Base-by-base conservation (phyloP, 2,888 invertebrate species). In the Hydropsyche betteni region DNA sequence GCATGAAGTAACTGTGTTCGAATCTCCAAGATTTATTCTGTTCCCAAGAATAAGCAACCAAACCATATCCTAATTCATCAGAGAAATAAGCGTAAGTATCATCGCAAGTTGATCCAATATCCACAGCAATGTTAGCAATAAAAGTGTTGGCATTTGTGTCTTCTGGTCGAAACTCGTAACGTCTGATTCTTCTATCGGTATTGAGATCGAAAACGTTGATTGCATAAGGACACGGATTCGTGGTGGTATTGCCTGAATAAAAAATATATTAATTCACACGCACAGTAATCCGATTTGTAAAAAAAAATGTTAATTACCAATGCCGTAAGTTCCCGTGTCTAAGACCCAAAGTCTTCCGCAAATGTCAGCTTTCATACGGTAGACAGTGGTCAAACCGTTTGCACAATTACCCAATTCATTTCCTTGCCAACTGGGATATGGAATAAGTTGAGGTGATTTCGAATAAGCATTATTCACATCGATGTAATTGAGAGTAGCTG, bases 111-210 rank as follows among this genome's bases (percentile, higher is more conserved):
- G 88, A 87, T 44, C 93, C 93, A 79, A 93, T 87, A 81, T 95
- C 95, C 2, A 94, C 89, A n/a, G 92, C 93, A 75, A 94, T 93
- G 82, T 94, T 95, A n/a, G 94, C 94, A 78, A 95, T 94, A 83
- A 94, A 94, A 0, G 94, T 94, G 58, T 92, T 89, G 73, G 90
- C 84, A 79, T 93, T 92, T 24, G 91, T 93, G 81, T 94, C 94
- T 78, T 93, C 92, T 0, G 90, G 85, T 16, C 90, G 88, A 79
- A 94, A 88, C 74, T 89, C 91, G 81, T 93, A 93, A 81, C 89
- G 88, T 44, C 93, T 88, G 74, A 95, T 87, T 50, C 92, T 86
- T 69, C 88, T 88, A 81, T 94, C 91, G 0, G 93, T 94, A 76
- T 88, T 88, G 80, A 95, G 85, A 83, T 95, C 94, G 81, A 91